phyloP scores from a whole-genome alignment of 2,888 invertebrate genomes.

The Helicoverpa assulta region DNA sequence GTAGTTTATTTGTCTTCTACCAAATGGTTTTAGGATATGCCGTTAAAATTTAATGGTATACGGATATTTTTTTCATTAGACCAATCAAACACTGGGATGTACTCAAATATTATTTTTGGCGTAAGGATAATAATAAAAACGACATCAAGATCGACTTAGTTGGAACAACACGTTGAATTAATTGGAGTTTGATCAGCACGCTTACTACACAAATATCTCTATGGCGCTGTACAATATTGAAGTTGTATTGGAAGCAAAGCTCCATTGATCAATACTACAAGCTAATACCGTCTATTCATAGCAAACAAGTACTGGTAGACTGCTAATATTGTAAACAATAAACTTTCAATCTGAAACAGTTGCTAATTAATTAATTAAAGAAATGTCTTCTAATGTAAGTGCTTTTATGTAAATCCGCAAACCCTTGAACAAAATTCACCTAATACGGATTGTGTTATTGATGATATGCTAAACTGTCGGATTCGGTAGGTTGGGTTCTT shows the following conservation, averaged over 20 bases:
- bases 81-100: slow-evolving; percentile 41
- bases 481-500: slow-evolving; percentile 11
- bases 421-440: not conserved
- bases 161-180: not conserved
- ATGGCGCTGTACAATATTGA: no score
- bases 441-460: slow-evolving; percentile 18
- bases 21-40: slow-evolving; percentile 69
- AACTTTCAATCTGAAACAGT: not conserved
- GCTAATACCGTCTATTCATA: no score
- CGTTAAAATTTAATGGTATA: slow-evolving; percentile 70
- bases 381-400: not conserved
- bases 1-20: slow-evolving; percentile 72
- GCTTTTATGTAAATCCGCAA: slow-evolving; percentile 10
- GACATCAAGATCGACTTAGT: not conserved
- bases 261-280: no score
- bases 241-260: no score
- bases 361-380: not conserved
- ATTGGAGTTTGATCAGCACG: not conserved
- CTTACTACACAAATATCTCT: not conserved
- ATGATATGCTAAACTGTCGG: slow-evolving; percentile 20
- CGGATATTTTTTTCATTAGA: slow-evolving; percentile 69
- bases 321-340: not conserved
- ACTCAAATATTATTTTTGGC: slow-evolving; percentile 2
- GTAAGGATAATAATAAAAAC: slow-evolving; percentile 19
- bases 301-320: no score